phyloP scores from a whole-genome alignment of 2,888 invertebrate genomes.

The Trichopoda pennipes region DNA sequence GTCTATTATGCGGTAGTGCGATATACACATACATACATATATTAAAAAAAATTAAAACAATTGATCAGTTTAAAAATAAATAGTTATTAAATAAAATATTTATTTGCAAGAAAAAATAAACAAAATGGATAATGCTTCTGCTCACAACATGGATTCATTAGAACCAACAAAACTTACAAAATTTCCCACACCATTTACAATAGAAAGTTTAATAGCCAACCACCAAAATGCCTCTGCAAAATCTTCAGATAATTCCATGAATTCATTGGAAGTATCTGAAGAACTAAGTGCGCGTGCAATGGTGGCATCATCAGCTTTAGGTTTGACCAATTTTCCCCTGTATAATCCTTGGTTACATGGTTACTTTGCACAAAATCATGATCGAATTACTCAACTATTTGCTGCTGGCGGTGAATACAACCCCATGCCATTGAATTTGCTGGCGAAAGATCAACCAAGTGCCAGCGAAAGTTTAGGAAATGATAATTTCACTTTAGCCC shows the following conservation, averaged over 20 bases:
- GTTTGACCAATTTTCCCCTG: conserved; percentile 78
- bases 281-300: conserved; percentile 76
- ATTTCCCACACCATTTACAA: conserved; percentile 80
- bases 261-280: conserved; percentile 61
- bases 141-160: conserved; percentile 64
- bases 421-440: conserved; percentile 52
- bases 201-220: conserved; percentile 80
- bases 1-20: conserved; percentile 39
- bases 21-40: not conserved
- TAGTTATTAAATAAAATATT: conserved; percentile 30
- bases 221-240: conserved; percentile 64
- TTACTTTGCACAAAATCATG: conserved; percentile 80
- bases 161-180: conserved; percentile 74
- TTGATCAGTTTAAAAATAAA: not conserved
- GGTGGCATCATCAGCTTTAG: conserved; percentile 76
- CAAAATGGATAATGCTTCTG: conserved; percentile 61
- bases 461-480: conserved; percentile 31
- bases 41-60: conserved; percentile 2
- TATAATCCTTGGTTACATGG: conserved; percentile 81
- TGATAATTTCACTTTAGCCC: conserved; percentile 1
- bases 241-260: conserved; percentile 40
- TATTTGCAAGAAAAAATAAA: not conserved
- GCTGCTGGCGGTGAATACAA: conserved; percentile 65
- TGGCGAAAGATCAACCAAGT: conserved; percentile 42
- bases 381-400: conserved; percentile 79